Base-by-base conservation (phyloP, 23 tunicate genomes). In the Corella eumyota region DNA sequence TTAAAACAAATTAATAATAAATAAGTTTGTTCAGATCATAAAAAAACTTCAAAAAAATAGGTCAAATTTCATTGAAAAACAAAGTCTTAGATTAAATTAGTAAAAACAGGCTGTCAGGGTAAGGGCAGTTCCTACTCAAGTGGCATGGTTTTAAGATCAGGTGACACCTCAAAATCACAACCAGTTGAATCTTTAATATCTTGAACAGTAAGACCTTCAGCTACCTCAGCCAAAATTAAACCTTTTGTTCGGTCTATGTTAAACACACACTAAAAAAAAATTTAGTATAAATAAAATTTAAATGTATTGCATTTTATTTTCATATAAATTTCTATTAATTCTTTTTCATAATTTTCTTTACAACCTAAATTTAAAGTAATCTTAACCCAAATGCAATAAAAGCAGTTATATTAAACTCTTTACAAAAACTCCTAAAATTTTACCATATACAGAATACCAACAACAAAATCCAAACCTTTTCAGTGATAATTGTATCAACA, bases 401-500 rank as follows among this genome's bases (percentile, higher is more conserved):
- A 40, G 15, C 11, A 11, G 48, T 40, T 22, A 60, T 30, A 11
- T 15, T 30, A 9, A 7, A 15, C 65, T 60, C 19, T 30, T 26
- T 19, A 20, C 15, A 28, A 15, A 32, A 27, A 30, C 58, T 20
- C 23, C 65, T 26, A 26, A 30, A 11, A 21, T 13, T 23, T 6
- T 30, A 26, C 28, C 9, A 26, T 15, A 32, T 11, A 60, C 24
- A 11, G 47, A 22, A 60, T 47, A 60, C 36, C 25, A 58, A 58
- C 23, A 5, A 61, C 47, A n/a, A 6, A 49, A 45, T 23, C 20
- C 66, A 47, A 34, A 79, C 90, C 72, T 62, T 70, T 56, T 90
- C 98, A 34, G 98, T 90, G 54, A 90, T 90, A 45, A 90, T 90
- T 45, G 64, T 82, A 58, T 90, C 92, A 27, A 90, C 98, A 47